phyloP scores from a whole-genome alignment of 2,113 vertebrate genomes.

The Lophochroa leadbeateri region DNA sequence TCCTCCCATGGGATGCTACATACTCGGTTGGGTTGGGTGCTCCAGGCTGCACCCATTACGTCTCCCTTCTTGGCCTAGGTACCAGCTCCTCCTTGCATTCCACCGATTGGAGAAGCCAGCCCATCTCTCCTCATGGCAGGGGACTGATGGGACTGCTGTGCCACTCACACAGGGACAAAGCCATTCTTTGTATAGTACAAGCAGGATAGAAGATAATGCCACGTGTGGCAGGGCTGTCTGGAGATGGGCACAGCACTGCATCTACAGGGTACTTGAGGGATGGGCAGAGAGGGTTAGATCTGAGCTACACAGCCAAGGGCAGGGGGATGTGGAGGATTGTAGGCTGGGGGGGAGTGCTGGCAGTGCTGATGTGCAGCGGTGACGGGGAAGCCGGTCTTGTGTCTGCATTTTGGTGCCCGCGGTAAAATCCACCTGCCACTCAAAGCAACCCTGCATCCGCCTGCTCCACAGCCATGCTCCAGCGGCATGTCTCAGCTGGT shows the following conservation, averaged over 20 bases:
- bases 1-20: accelerated
- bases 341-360: accelerated
- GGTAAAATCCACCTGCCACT: background rate
- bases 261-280: background rate
- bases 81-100: background rate
- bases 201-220: background rate
- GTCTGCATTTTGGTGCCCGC: background rate
- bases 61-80: too few relatives aligned
- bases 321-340: accelerated
- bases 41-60: accelerated
- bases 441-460: background rate
- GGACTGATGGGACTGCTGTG: background rate
- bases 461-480: accelerated
- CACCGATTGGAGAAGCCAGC: background rate
- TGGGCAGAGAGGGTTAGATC: background rate
- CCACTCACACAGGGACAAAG: accelerated
- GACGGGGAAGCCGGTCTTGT: background rate
- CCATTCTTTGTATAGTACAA: background rate
- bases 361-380: accelerated
- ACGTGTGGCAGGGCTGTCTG: accelerated
- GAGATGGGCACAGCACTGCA: accelerated
- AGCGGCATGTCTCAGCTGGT: background rate
- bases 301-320: background rate
- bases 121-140: accelerated
- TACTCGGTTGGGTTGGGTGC: accelerated